These are phyloP conservation scores for Ophion ellenae DNA, from an alignment of 2,888 invertebrate species.

Conservation along the genomic window DNA sequence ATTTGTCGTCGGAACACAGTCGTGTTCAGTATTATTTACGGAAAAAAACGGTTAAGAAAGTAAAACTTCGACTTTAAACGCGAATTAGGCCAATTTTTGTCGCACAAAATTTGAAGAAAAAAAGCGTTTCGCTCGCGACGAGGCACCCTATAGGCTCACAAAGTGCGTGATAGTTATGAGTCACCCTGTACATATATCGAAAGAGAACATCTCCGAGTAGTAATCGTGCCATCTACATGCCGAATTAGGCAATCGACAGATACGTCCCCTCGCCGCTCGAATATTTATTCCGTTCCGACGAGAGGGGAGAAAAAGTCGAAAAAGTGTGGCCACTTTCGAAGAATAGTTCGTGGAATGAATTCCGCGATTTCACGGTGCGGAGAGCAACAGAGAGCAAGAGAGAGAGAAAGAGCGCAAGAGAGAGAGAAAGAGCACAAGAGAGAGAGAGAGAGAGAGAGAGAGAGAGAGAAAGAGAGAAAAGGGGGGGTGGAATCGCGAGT, in stretches of 20 bases:
- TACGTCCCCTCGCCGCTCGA: slow-evolving; percentile 10
- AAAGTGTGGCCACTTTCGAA: slow-evolving; percentile 1
- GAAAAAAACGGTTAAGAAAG: too few species aligned
- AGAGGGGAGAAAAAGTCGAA: slow-evolving; percentile 3
- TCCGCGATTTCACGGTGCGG: slow-evolving; percentile 21
- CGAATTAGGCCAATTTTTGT: too few species aligned
- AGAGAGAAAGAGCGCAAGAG: neutral
- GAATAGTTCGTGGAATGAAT: slow-evolving; percentile 42
- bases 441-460: neutral
- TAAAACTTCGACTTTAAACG: too few species aligned
- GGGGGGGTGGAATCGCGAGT: slow-evolving; percentile 8
- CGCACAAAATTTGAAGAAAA: too few species aligned
- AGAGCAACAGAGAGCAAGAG: neutral
- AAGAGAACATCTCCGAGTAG: slow-evolving; percentile 1
- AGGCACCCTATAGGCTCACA: too few species aligned
- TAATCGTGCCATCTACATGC: slow-evolving; percentile 12
- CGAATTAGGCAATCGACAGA: slow-evolving; percentile 13
- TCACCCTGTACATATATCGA: too few species aligned
- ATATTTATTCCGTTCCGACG: slow-evolving; percentile 5
- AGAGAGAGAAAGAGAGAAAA: slow-evolving; percentile 2
- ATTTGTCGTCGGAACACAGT: too few species aligned
- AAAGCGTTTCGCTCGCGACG: too few species aligned
- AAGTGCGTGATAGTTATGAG: too few species aligned
- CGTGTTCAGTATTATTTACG: too few species aligned
- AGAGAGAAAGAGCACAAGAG: neutral